These are phyloP conservation scores for Callopanchax toddi DNA, from an alignment of 2,113 vertebrate genomes.

Conservation along the genomic window DNA sequence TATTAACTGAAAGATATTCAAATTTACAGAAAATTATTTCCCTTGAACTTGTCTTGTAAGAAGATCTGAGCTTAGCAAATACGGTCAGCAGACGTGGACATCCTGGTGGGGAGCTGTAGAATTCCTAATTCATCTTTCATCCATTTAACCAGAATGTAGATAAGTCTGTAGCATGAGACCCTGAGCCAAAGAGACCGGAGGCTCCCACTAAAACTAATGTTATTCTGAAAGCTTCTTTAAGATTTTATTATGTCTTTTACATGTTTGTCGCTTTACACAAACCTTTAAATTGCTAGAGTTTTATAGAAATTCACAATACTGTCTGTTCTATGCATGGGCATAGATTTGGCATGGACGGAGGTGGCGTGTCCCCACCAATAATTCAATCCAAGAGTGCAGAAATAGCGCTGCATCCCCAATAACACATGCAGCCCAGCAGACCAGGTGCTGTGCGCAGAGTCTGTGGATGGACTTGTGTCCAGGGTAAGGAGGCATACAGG, in stretches of 20 bases:
- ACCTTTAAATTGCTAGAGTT: not conserved
- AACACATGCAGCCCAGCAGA: too few species aligned
- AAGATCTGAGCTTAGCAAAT: constrained; percentile 40
- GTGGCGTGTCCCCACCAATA: too few species aligned
- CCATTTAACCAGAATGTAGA: constrained; percentile 8
- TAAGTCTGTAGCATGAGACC: constrained; percentile 1
- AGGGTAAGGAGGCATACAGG: too few species aligned
- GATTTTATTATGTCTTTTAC: constrained; percentile 1
- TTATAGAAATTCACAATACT: too few species aligned
- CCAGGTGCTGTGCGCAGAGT: too few species aligned
- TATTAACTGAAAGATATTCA: constrained; percentile 47
- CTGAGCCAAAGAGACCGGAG: not conserved
- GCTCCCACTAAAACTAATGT: too few species aligned
- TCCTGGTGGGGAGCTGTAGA: constrained; percentile 22
- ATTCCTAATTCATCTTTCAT: constrained; percentile 8
- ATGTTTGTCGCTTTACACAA: not conserved
- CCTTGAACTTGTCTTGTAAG: constrained; percentile 45
- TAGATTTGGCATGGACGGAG: too few species aligned
- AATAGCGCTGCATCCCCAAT: too few species aligned
- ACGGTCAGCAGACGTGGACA: constrained; percentile 31
- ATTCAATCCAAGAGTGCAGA: too few species aligned
- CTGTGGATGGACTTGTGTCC: too few species aligned
- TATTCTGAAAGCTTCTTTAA: not conserved
- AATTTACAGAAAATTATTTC: constrained; percentile 50
- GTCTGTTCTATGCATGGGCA: too few species aligned